These are phyloP conservation scores for Neomorphus geoffroyi DNA, from an alignment of 2,797 vertebrate genomes.

Conservation along the genomic window DNA sequence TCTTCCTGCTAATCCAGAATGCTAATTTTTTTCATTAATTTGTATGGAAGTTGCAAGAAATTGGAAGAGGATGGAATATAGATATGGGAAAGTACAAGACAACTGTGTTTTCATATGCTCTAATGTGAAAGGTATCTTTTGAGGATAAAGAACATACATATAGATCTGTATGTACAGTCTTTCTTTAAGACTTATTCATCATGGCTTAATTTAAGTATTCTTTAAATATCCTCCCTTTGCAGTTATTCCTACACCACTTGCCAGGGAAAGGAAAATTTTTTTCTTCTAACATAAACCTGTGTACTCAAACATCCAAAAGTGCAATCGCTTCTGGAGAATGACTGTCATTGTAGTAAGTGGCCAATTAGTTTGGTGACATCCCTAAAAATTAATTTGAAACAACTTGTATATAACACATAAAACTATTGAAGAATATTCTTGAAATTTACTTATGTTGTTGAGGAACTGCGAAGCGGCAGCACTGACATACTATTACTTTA, in stretches of 20 bases:
- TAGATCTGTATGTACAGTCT: background rate
- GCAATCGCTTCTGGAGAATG: background rate
- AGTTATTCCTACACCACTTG: background rate
- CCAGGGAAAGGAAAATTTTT: background rate
- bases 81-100: background rate
- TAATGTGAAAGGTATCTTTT: background rate
- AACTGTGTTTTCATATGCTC: background rate
- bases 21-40: background rate
- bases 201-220: background rate
- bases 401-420: background rate
- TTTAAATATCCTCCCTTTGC: background rate
- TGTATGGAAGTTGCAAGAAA: background rate
- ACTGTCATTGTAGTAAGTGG: background rate
- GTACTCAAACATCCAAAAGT: background rate
- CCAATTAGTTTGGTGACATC: background rate
- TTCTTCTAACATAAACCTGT: background rate
- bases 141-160: background rate
- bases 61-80: background rate
- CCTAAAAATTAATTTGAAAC: background rate
- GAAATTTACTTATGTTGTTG: background rate
- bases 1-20: background rate
- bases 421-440: background rate
- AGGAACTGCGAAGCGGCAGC: background rate
- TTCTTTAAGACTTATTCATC: background rate
- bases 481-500: background rate